Base-by-base conservation (phyloP, 2,888 invertebrate species). In the Pseudococcus jackbeardsleyi region DNA sequence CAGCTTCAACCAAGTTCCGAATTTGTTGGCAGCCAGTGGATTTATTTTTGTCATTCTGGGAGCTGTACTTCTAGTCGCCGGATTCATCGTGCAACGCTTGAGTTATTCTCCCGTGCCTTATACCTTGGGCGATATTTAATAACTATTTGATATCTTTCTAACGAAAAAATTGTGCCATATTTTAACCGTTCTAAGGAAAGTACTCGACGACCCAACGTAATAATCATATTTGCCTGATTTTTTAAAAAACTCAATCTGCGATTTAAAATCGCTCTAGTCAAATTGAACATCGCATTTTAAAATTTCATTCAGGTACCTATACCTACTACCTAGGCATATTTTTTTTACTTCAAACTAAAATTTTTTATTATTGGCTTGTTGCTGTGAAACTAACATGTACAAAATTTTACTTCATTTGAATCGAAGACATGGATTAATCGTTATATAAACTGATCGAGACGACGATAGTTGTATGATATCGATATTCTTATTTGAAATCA, bases 1-100 rank as follows among this genome's bases (percentile, higher is more conserved):
- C 17, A 48, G 11, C n/a, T 87, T 87, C 39, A 87, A 79, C 11
- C 46, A 48, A n/a, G 33, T 87, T 9, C 87, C 87, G 22, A 77
- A 50, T 12, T 39, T 77, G 17, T 82, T 87, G n/a, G 15, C 72
- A 48, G 50, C 22, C 33, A 48, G 79, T 15, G 87, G 87, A 39
- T 79, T 87, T n/a, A 17, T 46, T 3, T 54, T 79, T 12, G 79
- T 77, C 5, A n/a, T 87, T 39, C 6, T 87, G 6, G 87, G 87
- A 17, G 26, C 72, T 0, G 0, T 87, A 8, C 79, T 87, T 79
- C 54, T 87, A 33, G 39, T 87, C 82, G 22, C 5, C 33, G 87
- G 72, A 54, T 46, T 87, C 19, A n/a, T 79, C 7, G 77, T 87
- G 3, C 54, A 54, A 9, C 87, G 87, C 4, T n/a, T 77, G 8